Evolutionary conservation across 2,113 vertebrate species (phyloP).

Genomic region (Triplophysa dalaica): DNA sequence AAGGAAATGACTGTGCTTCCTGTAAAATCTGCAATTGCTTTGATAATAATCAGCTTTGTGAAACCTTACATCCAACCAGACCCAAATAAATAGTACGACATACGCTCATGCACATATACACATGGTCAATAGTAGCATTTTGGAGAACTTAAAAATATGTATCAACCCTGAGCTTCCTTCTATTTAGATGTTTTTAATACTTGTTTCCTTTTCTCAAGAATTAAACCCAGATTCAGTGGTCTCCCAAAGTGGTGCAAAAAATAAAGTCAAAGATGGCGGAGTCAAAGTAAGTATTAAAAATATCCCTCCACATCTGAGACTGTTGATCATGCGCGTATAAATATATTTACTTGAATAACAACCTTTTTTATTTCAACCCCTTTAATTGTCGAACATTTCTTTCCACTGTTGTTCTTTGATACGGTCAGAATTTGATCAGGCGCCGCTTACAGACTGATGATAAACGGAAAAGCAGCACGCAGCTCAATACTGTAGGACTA

Average conservation of each 20-base stretch:
- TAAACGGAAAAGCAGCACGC: slow-evolving; percentile 65
- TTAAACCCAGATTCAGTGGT: slow-evolving; percentile 69
- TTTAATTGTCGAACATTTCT: slow-evolving; percentile 40
- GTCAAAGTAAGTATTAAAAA: slow-evolving; percentile 68
- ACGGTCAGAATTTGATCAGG: slow-evolving; percentile 65
- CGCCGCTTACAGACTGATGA: slow-evolving; percentile 64
- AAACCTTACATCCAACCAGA: not conserved
- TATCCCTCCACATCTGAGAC: not conserved
- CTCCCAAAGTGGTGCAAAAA: slow-evolving; percentile 50
- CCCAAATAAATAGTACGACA: slow-evolving; percentile 2
- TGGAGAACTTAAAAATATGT: not conserved
- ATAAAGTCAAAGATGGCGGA: slow-evolving; percentile 72
- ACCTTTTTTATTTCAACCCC: not conserved
- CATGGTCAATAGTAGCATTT: not conserved
- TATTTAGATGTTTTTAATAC: not conserved
- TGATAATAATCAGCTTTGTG: not conserved
- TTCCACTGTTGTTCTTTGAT: not conserved
- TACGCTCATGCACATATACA: not conserved
- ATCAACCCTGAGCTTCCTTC: not conserved
- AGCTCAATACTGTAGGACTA: slow-evolving; percentile 59
- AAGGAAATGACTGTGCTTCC: slow-evolving; percentile 52
- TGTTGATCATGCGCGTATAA: not conserved
- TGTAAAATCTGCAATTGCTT: slow-evolving; percentile 21
- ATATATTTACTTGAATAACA: not conserved
- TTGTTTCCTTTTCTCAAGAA: slow-evolving; percentile 57